These are phyloP conservation scores for Dunckerocampus dactyliophorus DNA, from an alignment of 2,113 vertebrate species.

Conservation along the genomic window DNA sequence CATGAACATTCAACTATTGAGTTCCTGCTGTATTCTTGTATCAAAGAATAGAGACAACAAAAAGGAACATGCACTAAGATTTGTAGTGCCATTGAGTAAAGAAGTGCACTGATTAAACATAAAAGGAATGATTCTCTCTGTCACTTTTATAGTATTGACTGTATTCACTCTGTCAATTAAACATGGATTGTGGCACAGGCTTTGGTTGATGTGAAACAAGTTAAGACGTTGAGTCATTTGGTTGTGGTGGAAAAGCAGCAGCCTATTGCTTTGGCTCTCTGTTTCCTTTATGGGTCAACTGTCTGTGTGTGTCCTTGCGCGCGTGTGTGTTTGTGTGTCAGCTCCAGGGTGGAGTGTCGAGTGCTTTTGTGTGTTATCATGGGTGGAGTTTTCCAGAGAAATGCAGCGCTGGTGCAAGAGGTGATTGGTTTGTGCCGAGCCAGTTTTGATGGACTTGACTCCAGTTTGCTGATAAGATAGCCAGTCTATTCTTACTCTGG, in stretches of 20 bases:
- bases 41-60: too few species aligned
- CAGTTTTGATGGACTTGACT: conserved; percentile 21
- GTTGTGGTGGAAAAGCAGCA: background rate
- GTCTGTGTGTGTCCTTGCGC: conserved; percentile 14
- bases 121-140: too few species aligned
- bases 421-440: conserved; percentile 11
- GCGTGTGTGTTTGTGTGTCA: conserved; percentile 28
- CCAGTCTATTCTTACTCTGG: conserved; percentile 54
- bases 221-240: background rate
- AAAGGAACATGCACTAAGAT: too few species aligned
- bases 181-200: background rate
- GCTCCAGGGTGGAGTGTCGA: conserved; percentile 47
- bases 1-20: too few species aligned
- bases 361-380: conserved; percentile 50
- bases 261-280: conserved; percentile 5
- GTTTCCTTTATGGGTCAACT: conserved; percentile 32
- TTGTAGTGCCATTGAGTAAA: too few species aligned
- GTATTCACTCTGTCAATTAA: too few species aligned
- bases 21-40: too few species aligned
- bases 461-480: conserved; percentile 46
- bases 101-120: too few species aligned
- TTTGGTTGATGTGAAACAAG: background rate
- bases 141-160: too few species aligned
- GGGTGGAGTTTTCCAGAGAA: conserved; percentile 33
- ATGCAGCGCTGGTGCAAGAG: conserved; percentile 13